A percentile compares a stretch with the other conserved stretches of the same genome.
Conservation (phyloP, 2,888 invertebrate genomes). For the Drosophila acutilabella region DNA sequence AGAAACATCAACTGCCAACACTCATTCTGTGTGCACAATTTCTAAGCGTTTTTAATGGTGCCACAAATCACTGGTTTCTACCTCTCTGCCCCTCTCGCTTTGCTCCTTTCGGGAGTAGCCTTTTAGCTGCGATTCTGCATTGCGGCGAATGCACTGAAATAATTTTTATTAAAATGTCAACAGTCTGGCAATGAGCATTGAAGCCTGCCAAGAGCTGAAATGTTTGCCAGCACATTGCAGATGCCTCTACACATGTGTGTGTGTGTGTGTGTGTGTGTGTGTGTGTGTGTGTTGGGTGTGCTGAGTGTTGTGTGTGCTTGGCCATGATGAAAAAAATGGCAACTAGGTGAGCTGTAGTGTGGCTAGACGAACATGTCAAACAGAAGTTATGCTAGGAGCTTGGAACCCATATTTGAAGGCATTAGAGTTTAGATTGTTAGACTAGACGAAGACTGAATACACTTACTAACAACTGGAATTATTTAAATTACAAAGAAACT, state of each 20-base stretch:
- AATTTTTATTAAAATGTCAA: constrained; percentile 81
- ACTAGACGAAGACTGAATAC: constrained; percentile 2
- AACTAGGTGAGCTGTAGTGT: constrained; percentile 7
- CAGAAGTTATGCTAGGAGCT: constrained; percentile 24
- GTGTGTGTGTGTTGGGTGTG: constrained; percentile 8
- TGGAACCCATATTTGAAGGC: constrained; percentile 13
- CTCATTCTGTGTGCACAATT: constrained; percentile 35
- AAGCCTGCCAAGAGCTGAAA: constrained; percentile 72
- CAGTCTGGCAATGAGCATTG: constrained; percentile 77
- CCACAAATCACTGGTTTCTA: constrained; percentile 11
- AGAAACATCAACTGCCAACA: constrained; percentile 24
- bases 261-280: constrained; percentile 14
- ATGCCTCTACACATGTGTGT: background rate
- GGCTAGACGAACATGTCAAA: constrained; percentile 41
- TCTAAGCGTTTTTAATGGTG: constrained; percentile 32
- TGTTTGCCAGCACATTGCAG: constrained; percentile 72
- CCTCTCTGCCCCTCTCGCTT: background rate
- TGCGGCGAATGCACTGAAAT: constrained; percentile 73
- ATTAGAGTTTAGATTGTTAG: constrained; percentile 3
- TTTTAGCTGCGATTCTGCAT: constrained; percentile 65
- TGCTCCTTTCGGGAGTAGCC: constrained; percentile 13
- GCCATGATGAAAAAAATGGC: constrained; percentile 7
- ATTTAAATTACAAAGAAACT: too few species aligned
- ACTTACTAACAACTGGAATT: background rate
- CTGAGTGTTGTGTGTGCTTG: constrained; percentile 18